phyloP scores from a whole-genome alignment of 2,113 vertebrate genomes.

The Anolis carolinensis region DNA sequence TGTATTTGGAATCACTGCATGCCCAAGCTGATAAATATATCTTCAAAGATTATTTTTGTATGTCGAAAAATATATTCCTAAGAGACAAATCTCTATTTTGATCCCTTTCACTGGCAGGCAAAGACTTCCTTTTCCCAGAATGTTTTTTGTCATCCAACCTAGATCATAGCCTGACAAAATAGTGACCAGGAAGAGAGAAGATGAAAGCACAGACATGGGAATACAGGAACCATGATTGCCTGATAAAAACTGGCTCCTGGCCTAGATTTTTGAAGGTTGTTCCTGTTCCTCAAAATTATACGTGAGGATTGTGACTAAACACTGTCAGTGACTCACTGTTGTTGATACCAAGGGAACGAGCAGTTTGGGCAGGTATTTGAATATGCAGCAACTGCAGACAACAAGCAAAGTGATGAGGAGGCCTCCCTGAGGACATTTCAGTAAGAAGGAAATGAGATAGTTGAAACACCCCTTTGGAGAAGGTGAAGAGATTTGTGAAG shows the following conservation, averaged over 20 bases:
- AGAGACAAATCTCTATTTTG: conserved; percentile 25
- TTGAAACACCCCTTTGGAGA: neutral
- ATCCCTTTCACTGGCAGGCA: conserved; percentile 19
- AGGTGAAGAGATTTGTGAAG: neutral
- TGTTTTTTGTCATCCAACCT: conserved; percentile 27
- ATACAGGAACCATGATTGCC: conserved; percentile 15
- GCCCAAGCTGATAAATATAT: neutral
- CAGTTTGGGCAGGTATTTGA: conserved; percentile 30
- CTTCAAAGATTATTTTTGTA: conserved; percentile 5
- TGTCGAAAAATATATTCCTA: neutral
- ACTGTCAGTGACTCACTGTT: conserved; percentile 30
- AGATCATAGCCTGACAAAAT: conserved; percentile 9
- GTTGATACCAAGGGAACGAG: conserved; percentile 14
- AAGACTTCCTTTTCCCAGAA: conserved; percentile 39
- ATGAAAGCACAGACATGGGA: conserved; percentile 49
- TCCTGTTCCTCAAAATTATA: conserved; percentile 45
- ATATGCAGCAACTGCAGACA: conserved; percentile 20
- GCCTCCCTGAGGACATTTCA: neutral
- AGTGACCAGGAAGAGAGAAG: conserved; percentile 30
- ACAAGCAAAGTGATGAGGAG: neutral
- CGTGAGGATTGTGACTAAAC: neutral
- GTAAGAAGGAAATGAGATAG: neutral
- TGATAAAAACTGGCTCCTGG: conserved; percentile 7
- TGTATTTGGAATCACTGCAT: neutral
- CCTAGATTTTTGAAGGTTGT: conserved; percentile 14